Percentiles rank a stretch among this genome's conserved stretches.
These are phyloP conservation scores for Acipenser transmontanus DNA, from an alignment of 2,797 vertebrate species.

Conservation along the genomic window DNA sequence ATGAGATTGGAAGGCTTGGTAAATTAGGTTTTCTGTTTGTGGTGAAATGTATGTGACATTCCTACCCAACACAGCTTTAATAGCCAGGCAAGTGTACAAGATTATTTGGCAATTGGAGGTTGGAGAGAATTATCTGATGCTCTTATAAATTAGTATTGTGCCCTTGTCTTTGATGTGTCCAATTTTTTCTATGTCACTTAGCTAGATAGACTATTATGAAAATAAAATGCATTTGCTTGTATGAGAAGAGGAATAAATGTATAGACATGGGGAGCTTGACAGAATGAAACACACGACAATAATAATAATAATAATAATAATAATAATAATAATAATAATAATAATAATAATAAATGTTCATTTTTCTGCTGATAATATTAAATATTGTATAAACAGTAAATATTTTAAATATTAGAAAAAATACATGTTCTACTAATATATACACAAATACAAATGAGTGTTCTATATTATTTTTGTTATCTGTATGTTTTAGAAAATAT, in stretches of 20 bases:
- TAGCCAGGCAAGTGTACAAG: conserved; percentile 80
- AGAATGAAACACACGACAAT: neutral
- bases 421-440: too few relatives aligned
- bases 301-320: conserved; percentile 62
- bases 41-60: conserved; percentile 80
- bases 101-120: conserved; percentile 90
- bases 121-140: conserved; percentile 91
- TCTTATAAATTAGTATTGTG: conserved; percentile 94
- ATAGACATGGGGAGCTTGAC: neutral
- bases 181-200: conserved; percentile 62
- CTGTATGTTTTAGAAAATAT: too few relatives aligned
- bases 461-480: too few relatives aligned
- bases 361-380: conserved; percentile 58
- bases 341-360: neutral
- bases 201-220: conserved; percentile 76
- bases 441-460: too few relatives aligned
- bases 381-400: conserved; percentile 30
- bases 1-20: conserved; percentile 80
- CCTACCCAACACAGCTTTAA: conserved; percentile 74
- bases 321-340: conserved; percentile 38
- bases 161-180: conserved; percentile 71
- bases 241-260: neutral
- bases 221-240: neutral
- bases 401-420: too few relatives aligned
- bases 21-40: conserved; percentile 94